Evolutionary conservation across 2,888 invertebrate genomes (phyloP).

Genomic region (Rhimphoctona megacephalus): DNA sequence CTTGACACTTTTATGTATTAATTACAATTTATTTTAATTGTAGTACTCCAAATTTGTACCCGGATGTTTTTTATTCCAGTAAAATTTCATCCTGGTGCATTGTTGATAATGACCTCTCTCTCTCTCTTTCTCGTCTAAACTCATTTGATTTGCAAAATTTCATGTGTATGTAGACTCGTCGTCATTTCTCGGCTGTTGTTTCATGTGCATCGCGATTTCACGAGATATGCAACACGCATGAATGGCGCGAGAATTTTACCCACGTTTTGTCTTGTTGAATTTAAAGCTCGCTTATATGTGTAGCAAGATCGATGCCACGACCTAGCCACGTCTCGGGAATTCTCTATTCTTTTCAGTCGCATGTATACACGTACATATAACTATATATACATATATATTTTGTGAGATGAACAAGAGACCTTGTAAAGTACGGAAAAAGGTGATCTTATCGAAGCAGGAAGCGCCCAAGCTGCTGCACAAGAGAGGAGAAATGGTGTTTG

Average conservation of each 20-base stretch:
- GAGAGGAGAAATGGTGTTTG: conserved; percentile 54
- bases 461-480: conserved; percentile 43
- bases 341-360: conserved; percentile 51
- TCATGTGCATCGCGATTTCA: conserved; percentile 42
- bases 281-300: conserved; percentile 23
- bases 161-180: neutral
- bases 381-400: conserved; percentile 6
- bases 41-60: neutral
- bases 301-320: conserved; percentile 64
- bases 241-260: conserved; percentile 54
- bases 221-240: conserved; percentile 54
- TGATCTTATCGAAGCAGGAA: conserved; percentile 68
- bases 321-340: conserved; percentile 43
- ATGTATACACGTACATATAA: neutral
- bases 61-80: conserved; percentile 23
- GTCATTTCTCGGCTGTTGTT: conserved; percentile 14
- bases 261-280: conserved; percentile 32
- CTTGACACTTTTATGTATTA: neutral
- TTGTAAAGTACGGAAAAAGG: conserved; percentile 66
- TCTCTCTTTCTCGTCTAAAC: neutral
- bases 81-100: conserved; percentile 1
- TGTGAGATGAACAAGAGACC: conserved; percentile 59
- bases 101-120: conserved; percentile 49
- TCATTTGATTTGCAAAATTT: conserved; percentile 51
- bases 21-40: neutral